phyloP scores from a whole-genome alignment of 2,797 vertebrate species.

The Malurus splendens region DNA sequence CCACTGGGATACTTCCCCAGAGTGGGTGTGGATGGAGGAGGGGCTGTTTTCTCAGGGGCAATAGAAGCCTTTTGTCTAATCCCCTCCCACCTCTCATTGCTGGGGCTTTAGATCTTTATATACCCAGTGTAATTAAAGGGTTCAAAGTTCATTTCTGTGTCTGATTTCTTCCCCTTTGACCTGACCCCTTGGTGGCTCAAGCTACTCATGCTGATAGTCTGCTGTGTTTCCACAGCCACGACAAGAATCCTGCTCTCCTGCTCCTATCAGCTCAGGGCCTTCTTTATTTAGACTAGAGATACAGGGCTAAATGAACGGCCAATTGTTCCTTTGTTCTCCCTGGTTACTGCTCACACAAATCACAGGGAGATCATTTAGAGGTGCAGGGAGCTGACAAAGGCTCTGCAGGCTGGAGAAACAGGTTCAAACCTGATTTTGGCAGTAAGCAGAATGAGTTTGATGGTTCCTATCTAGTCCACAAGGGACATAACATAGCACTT shows the following conservation, averaged over 20 bases:
- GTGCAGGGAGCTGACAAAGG: not conserved
- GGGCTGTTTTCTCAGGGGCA: not conserved
- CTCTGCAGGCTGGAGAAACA: not conserved
- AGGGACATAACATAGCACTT: not conserved
- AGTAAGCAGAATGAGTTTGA: not conserved
- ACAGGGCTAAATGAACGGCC: not conserved
- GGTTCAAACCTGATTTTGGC: not conserved
- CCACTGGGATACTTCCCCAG: not conserved
- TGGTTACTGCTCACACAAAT: not conserved
- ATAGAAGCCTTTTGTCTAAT: not conserved
- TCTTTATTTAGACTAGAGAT: constrained; percentile 5
- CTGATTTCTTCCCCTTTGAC: constrained; percentile 15
- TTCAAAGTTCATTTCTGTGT: constrained; percentile 17
- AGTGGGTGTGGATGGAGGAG: not conserved
- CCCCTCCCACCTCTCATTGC: not conserved
- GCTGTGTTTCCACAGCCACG: not conserved
- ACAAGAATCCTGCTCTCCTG: constrained; percentile 28
- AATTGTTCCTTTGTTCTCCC: constrained; percentile 9
- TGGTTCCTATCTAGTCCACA: not conserved
- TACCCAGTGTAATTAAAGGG: not conserved
- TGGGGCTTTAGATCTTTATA: not conserved
- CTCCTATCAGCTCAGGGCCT: not conserved
- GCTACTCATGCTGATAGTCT: not conserved
- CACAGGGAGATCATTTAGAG: not conserved
- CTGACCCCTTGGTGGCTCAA: not conserved